These are phyloP conservation scores for Perca flavescens DNA, from an alignment of 2,113 vertebrate species.

Conservation along the genomic window DNA sequence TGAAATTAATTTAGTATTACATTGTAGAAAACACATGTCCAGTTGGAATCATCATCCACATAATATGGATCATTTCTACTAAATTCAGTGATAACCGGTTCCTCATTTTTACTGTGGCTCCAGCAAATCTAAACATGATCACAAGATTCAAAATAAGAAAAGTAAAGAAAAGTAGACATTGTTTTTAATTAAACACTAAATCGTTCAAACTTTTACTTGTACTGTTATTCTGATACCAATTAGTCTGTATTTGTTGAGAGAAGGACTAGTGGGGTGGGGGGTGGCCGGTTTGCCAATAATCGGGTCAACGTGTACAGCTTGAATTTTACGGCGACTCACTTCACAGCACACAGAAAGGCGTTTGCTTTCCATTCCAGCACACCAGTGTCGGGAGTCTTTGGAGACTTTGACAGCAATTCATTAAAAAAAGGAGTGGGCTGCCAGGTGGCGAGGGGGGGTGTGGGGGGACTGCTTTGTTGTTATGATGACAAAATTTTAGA, in stretches of 20 bases:
- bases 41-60: neutral
- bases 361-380: constrained; percentile 68
- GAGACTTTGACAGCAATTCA: constrained; percentile 48
- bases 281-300: constrained; percentile 8
- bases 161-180: neutral
- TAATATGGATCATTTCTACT: neutral
- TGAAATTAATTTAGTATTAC: neutral
- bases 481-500: neutral
- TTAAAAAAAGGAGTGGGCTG: neutral
- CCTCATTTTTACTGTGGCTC: neutral
- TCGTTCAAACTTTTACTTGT: neutral
- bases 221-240: constrained; percentile 35
- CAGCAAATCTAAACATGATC: neutral
- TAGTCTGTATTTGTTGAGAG: constrained; percentile 28
- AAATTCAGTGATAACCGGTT: neutral
- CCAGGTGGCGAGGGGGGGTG: constrained; percentile 7
- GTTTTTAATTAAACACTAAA: neutral
- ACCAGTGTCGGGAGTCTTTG: constrained; percentile 37
- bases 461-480: neutral
- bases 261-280: neutral
- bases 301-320: constrained; percentile 60
- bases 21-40: neutral
- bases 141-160: neutral
- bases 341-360: constrained; percentile 44
- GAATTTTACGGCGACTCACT: constrained; percentile 45